phyloP scores from a whole-genome alignment of 2,113 vertebrate species.

The Psammodynastes pulverulentus region DNA sequence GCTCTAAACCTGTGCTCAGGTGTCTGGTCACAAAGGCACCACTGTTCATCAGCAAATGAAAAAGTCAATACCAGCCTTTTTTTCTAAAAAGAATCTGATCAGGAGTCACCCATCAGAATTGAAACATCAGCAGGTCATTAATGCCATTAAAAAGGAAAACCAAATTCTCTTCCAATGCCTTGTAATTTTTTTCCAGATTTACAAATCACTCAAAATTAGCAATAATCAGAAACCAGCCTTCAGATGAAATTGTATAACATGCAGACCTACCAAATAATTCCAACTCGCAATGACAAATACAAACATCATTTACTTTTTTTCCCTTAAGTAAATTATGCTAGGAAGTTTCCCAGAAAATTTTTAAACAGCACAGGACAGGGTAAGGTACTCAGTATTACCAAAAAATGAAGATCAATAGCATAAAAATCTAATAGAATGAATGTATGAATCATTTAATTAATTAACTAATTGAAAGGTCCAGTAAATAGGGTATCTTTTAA shows the following conservation, averaged over 20 bases:
- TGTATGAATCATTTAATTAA: no score
- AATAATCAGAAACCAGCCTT: background rate
- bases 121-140: background rate
- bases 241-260: background rate
- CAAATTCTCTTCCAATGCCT: background rate
- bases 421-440: background rate
- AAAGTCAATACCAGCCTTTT: background rate
- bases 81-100: conserved; percentile 7
- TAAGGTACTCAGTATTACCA: background rate
- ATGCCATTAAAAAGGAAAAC: background rate
- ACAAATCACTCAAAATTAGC: background rate
- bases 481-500: background rate
- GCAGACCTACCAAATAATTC: background rate
- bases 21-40: background rate
- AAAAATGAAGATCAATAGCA: background rate
- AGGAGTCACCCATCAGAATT: background rate
- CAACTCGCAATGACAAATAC: background rate
- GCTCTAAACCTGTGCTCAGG: background rate
- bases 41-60: background rate
- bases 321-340: background rate
- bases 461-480: background rate
- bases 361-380: conserved; percentile 3
- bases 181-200: background rate
- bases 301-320: background rate
- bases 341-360: background rate